Evolutionary conservation across 2,113 vertebrate species (phyloP).

Genomic region (Pungitius pungitius): DNA sequence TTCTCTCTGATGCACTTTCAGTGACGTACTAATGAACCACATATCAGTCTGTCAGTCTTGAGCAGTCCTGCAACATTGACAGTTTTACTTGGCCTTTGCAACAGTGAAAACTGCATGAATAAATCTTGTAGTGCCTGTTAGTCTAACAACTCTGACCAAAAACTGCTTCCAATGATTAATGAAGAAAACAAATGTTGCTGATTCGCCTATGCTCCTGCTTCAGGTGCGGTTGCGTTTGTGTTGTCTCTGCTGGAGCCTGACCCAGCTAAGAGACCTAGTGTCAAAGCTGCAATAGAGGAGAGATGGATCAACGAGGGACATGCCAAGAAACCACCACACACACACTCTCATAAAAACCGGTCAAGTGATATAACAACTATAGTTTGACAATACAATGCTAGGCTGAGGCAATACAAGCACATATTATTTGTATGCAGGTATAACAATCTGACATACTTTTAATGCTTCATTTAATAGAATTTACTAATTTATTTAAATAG

Average conservation of each 20-base stretch:
- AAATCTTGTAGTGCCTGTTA: neutral
- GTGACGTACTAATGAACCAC: conserved; percentile 4
- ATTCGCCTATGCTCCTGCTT: neutral
- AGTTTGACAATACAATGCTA: conserved; percentile 5
- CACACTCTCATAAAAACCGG: conserved; percentile 80
- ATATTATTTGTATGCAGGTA: neutral
- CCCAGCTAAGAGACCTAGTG: conserved; percentile 80
- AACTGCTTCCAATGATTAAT: neutral
- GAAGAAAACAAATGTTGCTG: neutral
- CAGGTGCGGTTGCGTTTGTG: conserved; percentile 82
- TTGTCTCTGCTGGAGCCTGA: conserved; percentile 85
- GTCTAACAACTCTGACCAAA: neutral
- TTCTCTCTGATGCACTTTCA: conserved; percentile 13
- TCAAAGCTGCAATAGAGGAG: conserved; percentile 83
- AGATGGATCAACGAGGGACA: conserved; percentile 84
- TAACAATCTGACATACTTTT: neutral
- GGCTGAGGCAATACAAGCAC: neutral
- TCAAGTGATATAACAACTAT: conserved; percentile 36
- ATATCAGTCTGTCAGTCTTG: neutral
- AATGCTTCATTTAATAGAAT: too few relatives aligned
- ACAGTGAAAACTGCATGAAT: neutral
- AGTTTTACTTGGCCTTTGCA: neutral
- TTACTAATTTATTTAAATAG: too few relatives aligned
- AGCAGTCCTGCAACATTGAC: neutral
- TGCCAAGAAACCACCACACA: conserved; percentile 72